phyloP scores from a whole-genome alignment of 2,888 invertebrate species.

The Lycaena phlaeas region DNA sequence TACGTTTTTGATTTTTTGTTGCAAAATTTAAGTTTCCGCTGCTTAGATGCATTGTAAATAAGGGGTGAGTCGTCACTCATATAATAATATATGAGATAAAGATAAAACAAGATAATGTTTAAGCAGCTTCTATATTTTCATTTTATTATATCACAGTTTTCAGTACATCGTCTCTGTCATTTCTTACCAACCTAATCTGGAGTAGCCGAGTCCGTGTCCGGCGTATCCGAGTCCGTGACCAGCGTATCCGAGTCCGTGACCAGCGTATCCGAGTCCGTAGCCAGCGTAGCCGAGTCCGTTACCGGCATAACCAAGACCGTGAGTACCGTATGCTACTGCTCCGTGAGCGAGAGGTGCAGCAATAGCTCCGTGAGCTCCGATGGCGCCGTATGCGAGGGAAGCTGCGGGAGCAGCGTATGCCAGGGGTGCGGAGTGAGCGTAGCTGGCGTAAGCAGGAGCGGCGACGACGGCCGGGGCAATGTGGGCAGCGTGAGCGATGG shows the following conservation, averaged over 20 bases:
- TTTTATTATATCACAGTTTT: conserved; percentile 11
- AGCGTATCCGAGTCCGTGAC: conserved; percentile 20
- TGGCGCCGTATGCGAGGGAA: conserved; percentile 10
- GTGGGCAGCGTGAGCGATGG: conserved; percentile 14
- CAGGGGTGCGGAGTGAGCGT: conserved; percentile 20
- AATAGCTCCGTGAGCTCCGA: conserved; percentile 24
- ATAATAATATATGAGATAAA: too few species aligned
- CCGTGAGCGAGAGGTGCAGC: conserved; percentile 26
- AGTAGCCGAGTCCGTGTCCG: too few species aligned
- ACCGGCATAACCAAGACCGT: too few species aligned
- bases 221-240: too few species aligned
- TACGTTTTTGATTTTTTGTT: too few species aligned
- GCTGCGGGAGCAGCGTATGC: conserved; percentile 24
- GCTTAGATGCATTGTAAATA: too few species aligned
- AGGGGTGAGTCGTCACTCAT: too few species aligned
- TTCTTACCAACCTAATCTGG: too few species aligned
- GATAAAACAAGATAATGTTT: too few species aligned
- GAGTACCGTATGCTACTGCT: conserved; percentile 15
- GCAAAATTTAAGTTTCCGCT: too few species aligned
- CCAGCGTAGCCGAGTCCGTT: conserved; percentile 21
- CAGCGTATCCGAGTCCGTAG: conserved; percentile 18
- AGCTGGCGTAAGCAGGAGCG: conserved; percentile 6
- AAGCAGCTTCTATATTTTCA: not conserved
- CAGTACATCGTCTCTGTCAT: conserved; percentile 4
- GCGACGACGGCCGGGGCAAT: conserved; percentile 7